Evolutionary conservation across 1,140 invertebrate species (phyloP).

Genomic region (Wiebesia pumilae): DNA sequence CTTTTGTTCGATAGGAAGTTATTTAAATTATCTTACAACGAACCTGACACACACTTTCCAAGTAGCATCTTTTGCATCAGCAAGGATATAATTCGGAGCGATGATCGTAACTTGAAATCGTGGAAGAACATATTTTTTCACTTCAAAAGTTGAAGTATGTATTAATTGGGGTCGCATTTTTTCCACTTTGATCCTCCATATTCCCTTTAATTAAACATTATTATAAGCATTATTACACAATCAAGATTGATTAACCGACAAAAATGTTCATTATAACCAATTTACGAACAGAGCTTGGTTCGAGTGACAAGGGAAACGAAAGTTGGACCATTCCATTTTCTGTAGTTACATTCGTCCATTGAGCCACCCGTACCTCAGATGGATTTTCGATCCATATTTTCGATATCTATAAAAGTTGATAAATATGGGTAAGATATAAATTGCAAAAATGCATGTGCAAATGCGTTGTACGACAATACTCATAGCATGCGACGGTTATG

Average conservation of each 20-base stretch:
- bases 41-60: slow-evolving; percentile 80
- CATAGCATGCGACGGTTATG: too few species aligned
- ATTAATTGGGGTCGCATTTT: slow-evolving; percentile 66
- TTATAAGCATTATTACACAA: background rate
- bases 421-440: too few species aligned
- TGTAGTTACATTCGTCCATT: slow-evolving; percentile 77
- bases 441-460: too few species aligned
- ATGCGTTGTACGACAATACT: too few species aligned
- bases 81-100: slow-evolving; percentile 78
- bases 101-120: slow-evolving; percentile 80
- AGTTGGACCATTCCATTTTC: slow-evolving; percentile 76
- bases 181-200: slow-evolving; percentile 77
- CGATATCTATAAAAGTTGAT: slow-evolving; percentile 73
- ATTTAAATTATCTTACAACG: slow-evolving; percentile 28
- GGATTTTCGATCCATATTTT: slow-evolving; percentile 80
- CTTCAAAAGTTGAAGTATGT: slow-evolving; percentile 75
- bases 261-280: background rate
- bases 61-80: slow-evolving; percentile 73
- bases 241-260: background rate
- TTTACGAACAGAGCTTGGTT: slow-evolving; percentile 74
- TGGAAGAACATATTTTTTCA: slow-evolving; percentile 80
- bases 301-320: slow-evolving; percentile 75
- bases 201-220: slow-evolving; percentile 68
- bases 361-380: slow-evolving; percentile 75
- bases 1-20: background rate